phyloP scores from a whole-genome alignment of 2,888 invertebrate genomes.

The Nemapogon koenigi region DNA sequence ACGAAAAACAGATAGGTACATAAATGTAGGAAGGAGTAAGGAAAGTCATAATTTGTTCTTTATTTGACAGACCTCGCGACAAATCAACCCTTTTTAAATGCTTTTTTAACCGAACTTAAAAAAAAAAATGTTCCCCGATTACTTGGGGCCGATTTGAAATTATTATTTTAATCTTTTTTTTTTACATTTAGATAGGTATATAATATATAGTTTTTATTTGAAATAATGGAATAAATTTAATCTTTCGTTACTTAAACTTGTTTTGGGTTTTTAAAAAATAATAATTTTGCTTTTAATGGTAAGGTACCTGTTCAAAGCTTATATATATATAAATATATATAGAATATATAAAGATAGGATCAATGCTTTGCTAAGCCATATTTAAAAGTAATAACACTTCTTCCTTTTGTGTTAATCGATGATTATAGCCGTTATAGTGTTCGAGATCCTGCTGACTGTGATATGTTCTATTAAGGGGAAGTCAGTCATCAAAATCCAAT shows the following conservation, averaged over 20 bases:
- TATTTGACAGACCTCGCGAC: neutral
- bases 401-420: no score
- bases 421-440: no score
- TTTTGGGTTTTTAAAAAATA: neutral
- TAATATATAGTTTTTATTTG: neutral
- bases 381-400: no score
- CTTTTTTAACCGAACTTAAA: neutral
- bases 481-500: no score
- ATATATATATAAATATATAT: no score
- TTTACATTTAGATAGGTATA: neutral
- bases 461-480: no score
- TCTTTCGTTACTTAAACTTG: neutral
- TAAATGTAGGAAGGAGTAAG: neutral
- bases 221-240: neutral
- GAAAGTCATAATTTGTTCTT: constrained; percentile 4
- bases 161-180: neutral
- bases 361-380: no score
- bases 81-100: constrained; percentile 1
- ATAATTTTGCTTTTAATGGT: neutral
- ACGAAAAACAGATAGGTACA: no score
- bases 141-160: neutral
- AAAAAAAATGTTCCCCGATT: neutral
- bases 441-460: no score
- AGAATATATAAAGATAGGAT: no score
- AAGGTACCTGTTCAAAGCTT: no score